These are phyloP conservation scores for Aspidiotus destructor DNA, from an alignment of 2,888 invertebrate species.

Conservation along the genomic window DNA sequence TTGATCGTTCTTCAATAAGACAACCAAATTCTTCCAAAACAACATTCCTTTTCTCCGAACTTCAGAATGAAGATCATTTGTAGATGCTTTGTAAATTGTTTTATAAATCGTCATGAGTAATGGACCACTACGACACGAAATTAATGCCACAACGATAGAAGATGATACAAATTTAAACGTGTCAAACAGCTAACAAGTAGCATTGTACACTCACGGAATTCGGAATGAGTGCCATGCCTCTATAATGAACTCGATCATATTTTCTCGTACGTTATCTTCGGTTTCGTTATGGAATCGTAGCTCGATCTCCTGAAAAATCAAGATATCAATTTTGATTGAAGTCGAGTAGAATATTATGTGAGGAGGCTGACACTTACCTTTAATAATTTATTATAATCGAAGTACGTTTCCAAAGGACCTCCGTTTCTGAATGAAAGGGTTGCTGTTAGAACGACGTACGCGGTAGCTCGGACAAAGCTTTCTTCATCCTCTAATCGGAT, in stretches of 20 bases:
- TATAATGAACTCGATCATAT: neutral
- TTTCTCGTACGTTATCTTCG: conserved; percentile 1
- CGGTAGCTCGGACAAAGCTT: conserved; percentile 6
- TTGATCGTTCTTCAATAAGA: too few relatives aligned
- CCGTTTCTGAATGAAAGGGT: neutral
- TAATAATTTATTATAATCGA: conserved; percentile 2
- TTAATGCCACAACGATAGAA: neutral
- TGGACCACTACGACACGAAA: neutral
- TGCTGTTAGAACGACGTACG: neutral
- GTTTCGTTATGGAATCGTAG: neutral
- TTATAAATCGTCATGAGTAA: neutral
- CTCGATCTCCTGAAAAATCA: neutral
- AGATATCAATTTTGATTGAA: neutral
- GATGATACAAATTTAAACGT: too few relatives aligned
- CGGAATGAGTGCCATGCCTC: neutral
- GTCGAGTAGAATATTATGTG: neutral
- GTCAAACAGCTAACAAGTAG: neutral
- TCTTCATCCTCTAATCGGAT: neutral
- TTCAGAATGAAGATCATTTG: neutral
- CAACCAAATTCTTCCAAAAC: neutral
- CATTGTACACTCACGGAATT: neutral
- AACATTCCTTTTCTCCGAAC: conserved; percentile 3
- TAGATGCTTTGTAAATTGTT: conserved; percentile 2
- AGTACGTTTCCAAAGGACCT: neutral
- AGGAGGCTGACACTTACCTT: neutral